Evolutionary conservation across 2,888 invertebrate species (phyloP).

Genomic region (Lithophane semibrunnea): DNA sequence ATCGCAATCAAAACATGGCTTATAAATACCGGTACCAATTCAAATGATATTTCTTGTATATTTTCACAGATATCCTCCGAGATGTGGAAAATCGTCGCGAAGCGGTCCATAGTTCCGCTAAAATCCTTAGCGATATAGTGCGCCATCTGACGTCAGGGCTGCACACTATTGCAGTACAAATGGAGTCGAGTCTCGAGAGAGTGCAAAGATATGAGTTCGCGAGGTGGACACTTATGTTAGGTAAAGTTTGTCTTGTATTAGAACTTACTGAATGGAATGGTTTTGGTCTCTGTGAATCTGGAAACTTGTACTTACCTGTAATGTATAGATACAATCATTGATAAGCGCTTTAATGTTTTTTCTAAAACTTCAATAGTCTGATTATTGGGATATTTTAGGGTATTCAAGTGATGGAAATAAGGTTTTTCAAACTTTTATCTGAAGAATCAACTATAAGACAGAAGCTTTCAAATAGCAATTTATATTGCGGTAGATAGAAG

Average conservation of each 20-base stretch:
- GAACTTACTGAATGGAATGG: conserved; percentile 18
- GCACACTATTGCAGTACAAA: conserved; percentile 81
- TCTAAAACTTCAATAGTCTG: neutral
- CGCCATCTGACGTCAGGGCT: conserved; percentile 88
- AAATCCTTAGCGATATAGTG: conserved; percentile 91
- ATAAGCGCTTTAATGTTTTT: neutral
- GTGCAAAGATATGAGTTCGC: conserved; percentile 91
- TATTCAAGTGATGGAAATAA: neutral
- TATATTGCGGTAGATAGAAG: too few relatives aligned
- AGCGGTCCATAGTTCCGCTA: conserved; percentile 90
- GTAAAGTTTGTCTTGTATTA: conserved; percentile 80
- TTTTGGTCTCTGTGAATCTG: conserved; percentile 8
- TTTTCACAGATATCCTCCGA: conserved; percentile 89
- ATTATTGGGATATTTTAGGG: neutral
- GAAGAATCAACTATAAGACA: neutral
- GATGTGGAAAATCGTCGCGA: conserved; percentile 90
- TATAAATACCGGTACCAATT: neutral
- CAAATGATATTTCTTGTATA: neutral
- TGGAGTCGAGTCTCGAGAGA: conserved; percentile 84
- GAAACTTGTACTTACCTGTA: neutral
- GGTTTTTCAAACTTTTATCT: neutral
- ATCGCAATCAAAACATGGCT: neutral
- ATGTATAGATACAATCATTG: neutral
- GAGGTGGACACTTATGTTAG: conserved; percentile 92
- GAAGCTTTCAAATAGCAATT: neutral